These are phyloP conservation scores for Zaprionus camerounensis DNA, from an alignment of 1,140 invertebrate genomes.

Conservation along the genomic window DNA sequence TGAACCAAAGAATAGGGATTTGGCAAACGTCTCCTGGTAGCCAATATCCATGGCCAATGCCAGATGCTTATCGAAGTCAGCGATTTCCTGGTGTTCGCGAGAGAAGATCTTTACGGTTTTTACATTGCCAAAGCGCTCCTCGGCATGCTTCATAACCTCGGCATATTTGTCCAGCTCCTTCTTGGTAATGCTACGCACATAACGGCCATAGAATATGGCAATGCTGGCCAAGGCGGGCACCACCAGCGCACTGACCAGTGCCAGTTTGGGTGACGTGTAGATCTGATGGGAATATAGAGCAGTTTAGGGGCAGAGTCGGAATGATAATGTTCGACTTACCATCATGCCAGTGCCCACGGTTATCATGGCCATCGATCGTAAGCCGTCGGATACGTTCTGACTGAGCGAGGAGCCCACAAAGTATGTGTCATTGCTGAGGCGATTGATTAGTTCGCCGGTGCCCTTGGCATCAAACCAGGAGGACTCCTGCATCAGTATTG, in stretches of 20 bases:
- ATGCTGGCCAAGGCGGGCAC: conserved; percentile 94
- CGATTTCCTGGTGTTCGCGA: conserved; percentile 92
- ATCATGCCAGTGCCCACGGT: conserved; percentile 95
- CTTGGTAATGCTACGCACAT: conserved; percentile 93
- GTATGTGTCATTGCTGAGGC: conserved; percentile 95
- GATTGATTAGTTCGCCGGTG: conserved; percentile 97
- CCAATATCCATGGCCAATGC: conserved; percentile 91
- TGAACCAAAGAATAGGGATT: conserved; percentile 96
- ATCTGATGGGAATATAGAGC: conserved; percentile 85
- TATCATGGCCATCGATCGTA: conserved; percentile 94
- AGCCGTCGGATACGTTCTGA: conserved; percentile 96
- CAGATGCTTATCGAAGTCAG: conserved; percentile 89
- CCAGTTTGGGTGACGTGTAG: conserved; percentile 95
- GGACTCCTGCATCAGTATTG: conserved; percentile 95
- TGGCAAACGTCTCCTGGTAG: conserved; percentile 94
- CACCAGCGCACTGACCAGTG: conserved; percentile 92
- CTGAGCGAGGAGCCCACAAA: conserved; percentile 96
- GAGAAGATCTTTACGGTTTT: conserved; percentile 97
- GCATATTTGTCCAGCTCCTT: conserved; percentile 94
- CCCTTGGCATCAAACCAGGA: conserved; percentile 97
- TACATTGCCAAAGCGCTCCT: conserved; percentile 97
- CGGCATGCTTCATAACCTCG: conserved; percentile 92
- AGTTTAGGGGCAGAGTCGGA: background rate
- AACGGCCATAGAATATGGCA: conserved; percentile 95
- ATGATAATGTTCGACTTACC: conserved; percentile 86